phyloP scores from a whole-genome alignment of 2,113 vertebrate species.

The Tauraco erythrolophus region DNA sequence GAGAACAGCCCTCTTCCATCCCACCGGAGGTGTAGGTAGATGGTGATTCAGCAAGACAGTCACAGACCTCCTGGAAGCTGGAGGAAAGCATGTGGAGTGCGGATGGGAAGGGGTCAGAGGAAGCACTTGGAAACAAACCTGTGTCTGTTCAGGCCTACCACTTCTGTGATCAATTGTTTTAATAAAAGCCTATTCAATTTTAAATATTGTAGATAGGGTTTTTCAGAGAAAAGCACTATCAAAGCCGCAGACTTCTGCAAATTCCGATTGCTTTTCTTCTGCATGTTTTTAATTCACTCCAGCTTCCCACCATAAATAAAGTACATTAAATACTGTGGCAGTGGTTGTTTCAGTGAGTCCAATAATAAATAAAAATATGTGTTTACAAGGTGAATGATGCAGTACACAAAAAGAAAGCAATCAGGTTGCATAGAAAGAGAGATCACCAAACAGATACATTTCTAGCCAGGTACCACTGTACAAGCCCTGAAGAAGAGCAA shows the following conservation, averaged over 20 bases:
- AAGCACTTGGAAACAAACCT: not conserved
- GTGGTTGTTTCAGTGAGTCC: not conserved
- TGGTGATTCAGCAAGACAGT: not conserved
- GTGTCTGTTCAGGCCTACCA: not conserved
- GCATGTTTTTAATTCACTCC: not conserved
- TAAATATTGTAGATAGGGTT: not conserved
- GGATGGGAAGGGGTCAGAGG: not conserved
- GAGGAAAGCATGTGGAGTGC: not conserved
- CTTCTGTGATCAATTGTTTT: not conserved
- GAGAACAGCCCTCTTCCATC: not conserved
- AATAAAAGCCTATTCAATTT: not conserved
- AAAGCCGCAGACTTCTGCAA: not conserved
- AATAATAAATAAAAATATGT: not conserved
- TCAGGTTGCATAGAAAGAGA: not conserved
- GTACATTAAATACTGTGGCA: not conserved
- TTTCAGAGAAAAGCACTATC: not conserved
- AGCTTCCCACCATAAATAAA: not conserved
- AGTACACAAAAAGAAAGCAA: not conserved
- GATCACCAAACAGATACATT: not conserved
- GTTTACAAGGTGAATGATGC: not conserved
- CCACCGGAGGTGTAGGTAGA: not conserved
- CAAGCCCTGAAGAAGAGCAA: not conserved
- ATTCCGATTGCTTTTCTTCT: not conserved
- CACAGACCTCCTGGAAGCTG: not conserved
- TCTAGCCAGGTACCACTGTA: not conserved